phyloP scores from a whole-genome alignment of 2,113 vertebrate genomes.

The Verasper variegatus region DNA sequence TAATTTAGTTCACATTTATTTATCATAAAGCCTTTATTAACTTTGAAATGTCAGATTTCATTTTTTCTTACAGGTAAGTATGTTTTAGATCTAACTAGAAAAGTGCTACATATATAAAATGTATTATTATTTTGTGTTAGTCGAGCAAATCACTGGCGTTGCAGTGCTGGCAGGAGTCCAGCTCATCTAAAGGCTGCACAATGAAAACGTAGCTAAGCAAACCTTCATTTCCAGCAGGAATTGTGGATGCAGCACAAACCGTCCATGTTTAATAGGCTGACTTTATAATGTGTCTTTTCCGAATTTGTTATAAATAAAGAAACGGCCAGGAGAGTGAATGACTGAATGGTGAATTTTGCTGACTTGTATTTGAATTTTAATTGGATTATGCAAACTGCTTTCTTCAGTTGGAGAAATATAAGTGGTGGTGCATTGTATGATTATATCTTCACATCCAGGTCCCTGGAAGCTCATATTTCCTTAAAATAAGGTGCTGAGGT shows the following conservation, averaged over 20 bases:
- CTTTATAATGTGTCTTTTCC: background rate
- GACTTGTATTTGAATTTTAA: background rate
- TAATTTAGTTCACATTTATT: too few relatives aligned
- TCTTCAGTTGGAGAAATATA: background rate
- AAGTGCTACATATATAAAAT: too few relatives aligned
- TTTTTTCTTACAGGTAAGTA: too few relatives aligned
- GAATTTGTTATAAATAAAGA: background rate
- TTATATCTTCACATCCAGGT: constrained; percentile 47
- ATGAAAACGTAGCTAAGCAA: background rate
- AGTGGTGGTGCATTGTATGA: background rate
- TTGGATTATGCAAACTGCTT: background rate
- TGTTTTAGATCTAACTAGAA: too few relatives aligned
- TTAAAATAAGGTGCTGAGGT: constrained; percentile 20
- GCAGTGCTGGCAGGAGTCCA: background rate
- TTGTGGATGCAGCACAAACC: background rate
- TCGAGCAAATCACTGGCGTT: background rate
- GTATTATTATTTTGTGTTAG: too few relatives aligned
- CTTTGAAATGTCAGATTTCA: too few relatives aligned
- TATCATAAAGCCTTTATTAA: too few relatives aligned
- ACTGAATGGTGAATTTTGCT: background rate
- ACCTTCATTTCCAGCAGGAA: background rate
- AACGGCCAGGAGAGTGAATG: background rate
- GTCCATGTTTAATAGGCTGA: background rate
- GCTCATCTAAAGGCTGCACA: background rate
- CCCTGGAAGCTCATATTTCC: constrained; percentile 32